A percentile compares a stretch with the other conserved stretches of the same genome.
Evolutionary conservation across 2,797 vertebrate genomes (phyloP).

Genomic region (Lithobates sylvaticus): DNA sequence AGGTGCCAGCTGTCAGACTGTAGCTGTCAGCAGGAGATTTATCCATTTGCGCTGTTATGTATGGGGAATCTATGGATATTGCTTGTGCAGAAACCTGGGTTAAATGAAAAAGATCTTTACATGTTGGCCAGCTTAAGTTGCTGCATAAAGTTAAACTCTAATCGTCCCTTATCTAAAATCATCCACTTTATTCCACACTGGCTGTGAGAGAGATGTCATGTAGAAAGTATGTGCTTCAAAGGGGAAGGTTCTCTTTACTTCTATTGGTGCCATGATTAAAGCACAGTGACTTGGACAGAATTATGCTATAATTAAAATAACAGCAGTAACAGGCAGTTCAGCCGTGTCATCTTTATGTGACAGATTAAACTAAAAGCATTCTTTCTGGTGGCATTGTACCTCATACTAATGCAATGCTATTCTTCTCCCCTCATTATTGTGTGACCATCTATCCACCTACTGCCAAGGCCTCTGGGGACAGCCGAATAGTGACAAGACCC

Average conservation of each 20-base stretch:
- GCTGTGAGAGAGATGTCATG: no score
- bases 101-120: no score
- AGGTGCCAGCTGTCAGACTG: no score
- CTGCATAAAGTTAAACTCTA: no score
- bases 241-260: background rate
- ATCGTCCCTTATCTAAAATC: background rate
- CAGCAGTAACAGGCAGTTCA: constrained; percentile 1
- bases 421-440: constrained; percentile 43
- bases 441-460: constrained; percentile 37
- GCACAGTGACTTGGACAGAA: background rate
- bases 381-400: constrained; percentile 33
- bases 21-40: no score
- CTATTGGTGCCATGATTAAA: background rate
- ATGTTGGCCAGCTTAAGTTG: no score
- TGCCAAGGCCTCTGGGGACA: constrained; percentile 41
- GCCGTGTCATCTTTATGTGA: constrained; percentile 45
- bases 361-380: constrained; percentile 28
- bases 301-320: constrained; percentile 29
- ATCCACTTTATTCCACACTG: background rate
- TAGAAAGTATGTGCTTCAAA: background rate
- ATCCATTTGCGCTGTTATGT: no score
- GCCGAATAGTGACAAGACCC: constrained; percentile 35
- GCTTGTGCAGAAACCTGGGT: no score
- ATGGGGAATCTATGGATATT: no score
- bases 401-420: constrained; percentile 34